These are phyloP conservation scores for Porites rus DNA, from an alignment of 92 coral and sea anemone genomes.

Conservation along the genomic window DNA sequence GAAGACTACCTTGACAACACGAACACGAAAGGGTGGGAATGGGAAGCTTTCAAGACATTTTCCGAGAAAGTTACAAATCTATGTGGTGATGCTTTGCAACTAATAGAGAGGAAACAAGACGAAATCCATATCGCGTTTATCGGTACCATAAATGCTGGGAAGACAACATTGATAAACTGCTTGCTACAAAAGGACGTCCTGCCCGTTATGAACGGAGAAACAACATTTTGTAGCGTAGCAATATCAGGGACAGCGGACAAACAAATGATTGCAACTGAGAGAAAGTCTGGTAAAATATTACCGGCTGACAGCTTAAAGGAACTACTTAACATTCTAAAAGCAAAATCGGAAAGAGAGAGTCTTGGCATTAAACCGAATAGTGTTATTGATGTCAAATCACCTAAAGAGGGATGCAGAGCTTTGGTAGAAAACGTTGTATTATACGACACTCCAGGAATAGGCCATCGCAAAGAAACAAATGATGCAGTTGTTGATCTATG, in stretches of 20 bases:
- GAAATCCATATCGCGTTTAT: conserved; percentile 33
- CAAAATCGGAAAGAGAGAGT: background rate
- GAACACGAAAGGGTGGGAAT: background rate
- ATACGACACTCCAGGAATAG: conserved; percentile 51
- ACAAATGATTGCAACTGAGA: conserved; percentile 1
- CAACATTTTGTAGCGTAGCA: conserved; percentile 41
- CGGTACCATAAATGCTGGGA: conserved; percentile 32
- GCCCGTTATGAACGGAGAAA: conserved; percentile 40
- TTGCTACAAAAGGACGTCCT: conserved; percentile 28
- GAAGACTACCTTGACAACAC: too few species aligned
- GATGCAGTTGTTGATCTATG: conserved; percentile 41
- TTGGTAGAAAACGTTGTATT: conserved; percentile 36
- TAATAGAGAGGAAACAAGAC: conserved; percentile 1
- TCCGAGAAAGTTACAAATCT: conserved; percentile 19
- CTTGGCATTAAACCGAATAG: conserved; percentile 21
- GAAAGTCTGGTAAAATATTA: background rate
- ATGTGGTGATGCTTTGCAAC: conserved; percentile 7
- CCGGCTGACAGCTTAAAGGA: background rate
- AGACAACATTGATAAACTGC: conserved; percentile 35
- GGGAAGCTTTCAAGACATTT: conserved; percentile 27
- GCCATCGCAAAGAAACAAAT: conserved; percentile 23
- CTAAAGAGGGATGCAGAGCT: conserved; percentile 31
- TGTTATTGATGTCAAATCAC: conserved; percentile 34
- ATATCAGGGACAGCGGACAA: conserved; percentile 5
- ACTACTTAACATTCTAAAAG: conserved; percentile 30